These are phyloP conservation scores for Drosophila niveifrons DNA, from an alignment of 2,888 invertebrate species.

Conservation along the genomic window DNA sequence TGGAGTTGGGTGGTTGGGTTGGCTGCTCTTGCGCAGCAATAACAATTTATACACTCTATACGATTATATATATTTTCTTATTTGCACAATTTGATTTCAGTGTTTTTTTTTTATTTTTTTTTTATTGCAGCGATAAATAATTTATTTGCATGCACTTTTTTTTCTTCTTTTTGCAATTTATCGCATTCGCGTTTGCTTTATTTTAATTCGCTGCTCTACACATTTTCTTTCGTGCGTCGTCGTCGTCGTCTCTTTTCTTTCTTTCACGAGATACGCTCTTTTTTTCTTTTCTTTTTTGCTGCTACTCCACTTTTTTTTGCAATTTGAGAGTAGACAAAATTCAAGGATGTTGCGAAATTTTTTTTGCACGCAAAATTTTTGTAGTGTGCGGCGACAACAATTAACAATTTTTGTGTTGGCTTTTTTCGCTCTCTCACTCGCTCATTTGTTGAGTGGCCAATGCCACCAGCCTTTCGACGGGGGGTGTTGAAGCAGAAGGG, in stretches of 20 bases:
- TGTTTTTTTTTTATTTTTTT: conserved; percentile 28
- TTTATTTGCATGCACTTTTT: conserved; percentile 41
- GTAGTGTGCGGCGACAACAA: conserved; percentile 20
- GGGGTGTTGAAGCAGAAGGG: conserved; percentile 37
- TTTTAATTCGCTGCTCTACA: conserved; percentile 65
- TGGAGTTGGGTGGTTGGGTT: conserved; percentile 30
- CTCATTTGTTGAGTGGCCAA: conserved; percentile 54
- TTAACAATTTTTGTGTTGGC: conserved; percentile 33
- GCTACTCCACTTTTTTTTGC: conserved; percentile 65
- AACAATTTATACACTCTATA: conserved; percentile 42
- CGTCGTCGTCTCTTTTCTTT: conserved; percentile 65
- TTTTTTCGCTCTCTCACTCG: conserved; percentile 27
- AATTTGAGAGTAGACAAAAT: conserved; percentile 83
- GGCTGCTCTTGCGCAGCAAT: conserved; percentile 44
- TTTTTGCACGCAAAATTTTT: conserved; percentile 5
- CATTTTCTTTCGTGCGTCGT: conserved; percentile 61
- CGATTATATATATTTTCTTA: background rate
- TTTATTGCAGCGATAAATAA: conserved; percentile 35
- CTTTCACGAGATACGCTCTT: conserved; percentile 61
- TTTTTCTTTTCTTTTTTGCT: conserved; percentile 40
- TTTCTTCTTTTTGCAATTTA: conserved; percentile 43
- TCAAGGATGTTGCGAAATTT: conserved; percentile 70
- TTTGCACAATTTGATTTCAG: conserved; percentile 48
- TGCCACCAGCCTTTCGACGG: conserved; percentile 33
- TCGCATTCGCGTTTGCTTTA: conserved; percentile 57